Conservation (phyloP, 2,797 vertebrate species). For the Oreochromis grahami region DNA sequence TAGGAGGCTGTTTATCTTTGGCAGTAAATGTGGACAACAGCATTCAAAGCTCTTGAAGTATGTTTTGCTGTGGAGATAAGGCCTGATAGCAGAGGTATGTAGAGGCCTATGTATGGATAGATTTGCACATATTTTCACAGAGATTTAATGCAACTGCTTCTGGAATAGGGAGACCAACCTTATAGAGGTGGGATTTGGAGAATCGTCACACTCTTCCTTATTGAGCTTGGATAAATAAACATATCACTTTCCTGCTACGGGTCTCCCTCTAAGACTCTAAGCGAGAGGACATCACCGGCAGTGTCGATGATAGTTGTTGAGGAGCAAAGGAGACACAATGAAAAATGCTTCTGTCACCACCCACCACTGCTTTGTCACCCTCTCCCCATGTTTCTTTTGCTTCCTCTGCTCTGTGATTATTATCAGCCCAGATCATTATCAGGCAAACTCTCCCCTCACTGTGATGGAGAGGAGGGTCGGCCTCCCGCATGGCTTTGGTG, state of each 20-base stretch:
- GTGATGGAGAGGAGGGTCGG: constrained; percentile 47
- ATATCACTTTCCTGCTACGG: not conserved
- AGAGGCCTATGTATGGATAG: not conserved
- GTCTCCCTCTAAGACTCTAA: not conserved
- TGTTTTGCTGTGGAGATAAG: constrained; percentile 37
- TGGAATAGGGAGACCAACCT: not conserved
- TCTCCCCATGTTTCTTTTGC: constrained; percentile 27
- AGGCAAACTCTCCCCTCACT: constrained; percentile 42
- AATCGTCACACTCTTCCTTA: not conserved
- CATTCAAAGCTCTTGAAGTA: constrained; percentile 45
- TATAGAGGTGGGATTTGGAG: not conserved
- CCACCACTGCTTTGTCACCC: constrained; percentile 44
- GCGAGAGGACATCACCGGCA: constrained; percentile 6
- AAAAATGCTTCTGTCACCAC: constrained; percentile 42
- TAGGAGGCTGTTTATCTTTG: constrained; percentile 19
- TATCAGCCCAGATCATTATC: constrained; percentile 68
- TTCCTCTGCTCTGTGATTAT: constrained; percentile 65
- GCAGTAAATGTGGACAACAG: constrained; percentile 26
- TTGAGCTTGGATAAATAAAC: not conserved
- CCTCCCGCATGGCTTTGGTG: constrained; percentile 68
- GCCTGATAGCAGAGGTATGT: constrained; percentile 14
- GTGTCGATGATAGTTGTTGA: not conserved
- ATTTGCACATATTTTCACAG: not conserved
- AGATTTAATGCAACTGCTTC: not conserved
- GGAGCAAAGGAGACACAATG: constrained; percentile 9